Evolutionary conservation across 1,140 invertebrate genomes (phyloP).

Genomic region (Harpegnathos saltator): DNA sequence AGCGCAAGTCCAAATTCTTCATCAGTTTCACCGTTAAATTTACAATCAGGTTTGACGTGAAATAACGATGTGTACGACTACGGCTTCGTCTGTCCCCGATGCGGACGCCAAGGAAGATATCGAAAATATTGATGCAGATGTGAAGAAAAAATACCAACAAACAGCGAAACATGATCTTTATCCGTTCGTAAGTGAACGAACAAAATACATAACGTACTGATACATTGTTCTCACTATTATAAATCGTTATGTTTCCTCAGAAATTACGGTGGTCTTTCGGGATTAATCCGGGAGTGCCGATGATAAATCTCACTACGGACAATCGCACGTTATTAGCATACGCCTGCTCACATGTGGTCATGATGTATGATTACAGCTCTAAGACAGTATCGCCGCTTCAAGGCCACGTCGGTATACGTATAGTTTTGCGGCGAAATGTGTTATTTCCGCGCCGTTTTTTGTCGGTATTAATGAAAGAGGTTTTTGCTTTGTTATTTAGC

Average conservation of each 20-base stretch:
- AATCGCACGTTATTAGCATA: conserved; percentile 85
- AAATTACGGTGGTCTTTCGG: conserved; percentile 87
- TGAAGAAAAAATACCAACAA: neutral
- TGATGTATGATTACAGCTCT: conserved; percentile 86
- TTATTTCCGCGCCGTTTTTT: conserved; percentile 2
- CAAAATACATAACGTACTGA: neutral
- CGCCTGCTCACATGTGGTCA: conserved; percentile 85
- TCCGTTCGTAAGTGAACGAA: conserved; percentile 52
- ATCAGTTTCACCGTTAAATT: conserved; percentile 1
- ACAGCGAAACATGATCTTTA: conserved; percentile 32
- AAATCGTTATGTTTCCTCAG: conserved; percentile 67
- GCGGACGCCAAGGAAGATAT: neutral
- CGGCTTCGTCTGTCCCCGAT: neutral
- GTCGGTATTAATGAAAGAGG: conserved; percentile 20
- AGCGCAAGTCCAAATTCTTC: neutral
- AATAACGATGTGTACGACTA: conserved; percentile 3
- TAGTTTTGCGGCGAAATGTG: neutral
- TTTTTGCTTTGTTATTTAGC: conserved; percentile 77
- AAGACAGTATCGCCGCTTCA: conserved; percentile 86
- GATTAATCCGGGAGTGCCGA: conserved; percentile 83
- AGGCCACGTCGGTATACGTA: conserved; percentile 86
- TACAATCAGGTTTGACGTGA: conserved; percentile 9
- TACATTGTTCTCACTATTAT: neutral
- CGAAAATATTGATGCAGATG: neutral
- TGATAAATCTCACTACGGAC: conserved; percentile 86